Conservation (phyloP, 2,113 vertebrate genomes). For the Pholis gunnellus region DNA sequence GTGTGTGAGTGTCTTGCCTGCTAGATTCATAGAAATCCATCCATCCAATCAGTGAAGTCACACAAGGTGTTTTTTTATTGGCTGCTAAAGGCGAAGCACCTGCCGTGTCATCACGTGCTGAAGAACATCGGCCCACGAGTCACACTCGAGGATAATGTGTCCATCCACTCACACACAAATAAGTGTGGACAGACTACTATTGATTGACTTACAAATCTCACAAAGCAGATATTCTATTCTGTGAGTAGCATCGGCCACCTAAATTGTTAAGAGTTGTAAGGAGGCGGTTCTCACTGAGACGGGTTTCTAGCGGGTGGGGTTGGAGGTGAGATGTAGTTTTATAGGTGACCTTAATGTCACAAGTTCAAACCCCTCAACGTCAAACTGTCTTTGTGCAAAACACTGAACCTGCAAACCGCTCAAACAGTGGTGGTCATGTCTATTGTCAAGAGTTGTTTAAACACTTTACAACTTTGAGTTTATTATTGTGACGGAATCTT, state of each 20-base stretch:
- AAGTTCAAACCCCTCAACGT: not conserved
- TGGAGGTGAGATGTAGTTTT: not conserved
- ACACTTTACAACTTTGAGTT: not conserved
- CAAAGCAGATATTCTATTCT: conserved; percentile 6
- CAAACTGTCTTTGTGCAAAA: not conserved
- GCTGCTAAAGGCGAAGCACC: conserved; percentile 20
- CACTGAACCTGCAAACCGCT: not conserved
- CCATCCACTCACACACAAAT: conserved; percentile 37
- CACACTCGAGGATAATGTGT: conserved; percentile 49
- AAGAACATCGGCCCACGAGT: conserved; percentile 65
- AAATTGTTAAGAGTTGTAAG: not conserved
- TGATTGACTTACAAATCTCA: conserved; percentile 34
- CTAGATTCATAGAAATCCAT: too few species aligned
- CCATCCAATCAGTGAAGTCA: conserved; percentile 19
- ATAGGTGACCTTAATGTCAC: not conserved
- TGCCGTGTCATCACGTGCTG: conserved; percentile 27
- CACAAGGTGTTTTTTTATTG: conserved; percentile 7
- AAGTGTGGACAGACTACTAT: conserved; percentile 43
- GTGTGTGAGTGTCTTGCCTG: too few species aligned
- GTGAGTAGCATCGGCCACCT: not conserved
- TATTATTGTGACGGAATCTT: not conserved
- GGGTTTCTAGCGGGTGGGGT: not conserved
- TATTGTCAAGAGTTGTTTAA: not conserved
- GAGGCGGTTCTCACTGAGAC: not conserved
- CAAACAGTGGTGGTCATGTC: not conserved